A percentile compares a stretch with the other conserved stretches of the same genome.
Conservation (phyloP, 2,888 invertebrate genomes). For the Heteromyza rotundicornis region DNA sequence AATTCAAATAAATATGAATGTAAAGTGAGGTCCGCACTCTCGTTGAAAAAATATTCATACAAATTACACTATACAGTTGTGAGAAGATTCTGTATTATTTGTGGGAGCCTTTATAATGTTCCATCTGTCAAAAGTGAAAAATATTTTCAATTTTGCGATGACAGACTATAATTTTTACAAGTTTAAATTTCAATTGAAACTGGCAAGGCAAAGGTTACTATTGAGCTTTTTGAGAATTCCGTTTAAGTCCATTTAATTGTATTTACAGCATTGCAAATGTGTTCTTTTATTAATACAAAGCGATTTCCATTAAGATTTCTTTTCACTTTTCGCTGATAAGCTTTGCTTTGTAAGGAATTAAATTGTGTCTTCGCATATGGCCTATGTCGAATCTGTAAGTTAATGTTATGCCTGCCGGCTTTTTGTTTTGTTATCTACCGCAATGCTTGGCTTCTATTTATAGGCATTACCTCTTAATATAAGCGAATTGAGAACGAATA, state of each 20-base stretch:
- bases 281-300: background rate
- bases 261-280: background rate
- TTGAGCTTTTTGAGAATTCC: background rate
- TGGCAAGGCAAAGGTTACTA: background rate
- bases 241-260: too few relatives aligned
- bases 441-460: background rate
- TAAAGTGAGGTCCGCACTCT: too few relatives aligned
- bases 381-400: background rate
- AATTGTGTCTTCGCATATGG: background rate
- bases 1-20: too few relatives aligned
- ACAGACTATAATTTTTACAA: too few relatives aligned
- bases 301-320: background rate
- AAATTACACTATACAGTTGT: too few relatives aligned
- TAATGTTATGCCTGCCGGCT: background rate
- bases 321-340: background rate
- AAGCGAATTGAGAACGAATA: background rate
- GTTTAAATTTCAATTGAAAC: too few relatives aligned
- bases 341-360: background rate
- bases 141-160: too few relatives aligned
- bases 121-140: too few relatives aligned
- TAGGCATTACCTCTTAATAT: slow-evolving; percentile 5
- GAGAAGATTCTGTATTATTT: too few relatives aligned
- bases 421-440: background rate
- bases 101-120: too few relatives aligned
- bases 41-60: too few relatives aligned